Conservation (phyloP, 2,888 invertebrate species). For the Patella pellucida region DNA sequence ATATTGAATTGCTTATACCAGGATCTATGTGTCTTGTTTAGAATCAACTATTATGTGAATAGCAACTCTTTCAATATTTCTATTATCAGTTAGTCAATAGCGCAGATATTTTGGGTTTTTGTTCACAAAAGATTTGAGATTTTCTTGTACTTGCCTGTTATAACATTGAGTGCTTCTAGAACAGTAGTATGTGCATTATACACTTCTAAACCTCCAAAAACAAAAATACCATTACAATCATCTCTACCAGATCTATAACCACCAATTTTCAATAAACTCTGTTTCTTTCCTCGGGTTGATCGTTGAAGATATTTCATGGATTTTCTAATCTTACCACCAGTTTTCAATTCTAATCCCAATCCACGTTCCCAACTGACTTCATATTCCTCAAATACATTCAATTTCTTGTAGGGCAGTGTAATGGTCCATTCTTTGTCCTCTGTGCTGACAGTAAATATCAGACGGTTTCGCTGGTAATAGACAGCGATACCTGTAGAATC, state of each 20-base stretch:
- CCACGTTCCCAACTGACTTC: conserved; percentile 25
- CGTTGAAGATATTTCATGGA: conserved; percentile 20
- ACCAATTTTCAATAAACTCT: conserved; percentile 26
- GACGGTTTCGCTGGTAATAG: conserved; percentile 29
- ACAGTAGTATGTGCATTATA: conserved; percentile 35
- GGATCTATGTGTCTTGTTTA: no score
- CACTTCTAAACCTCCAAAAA: conserved; percentile 36
- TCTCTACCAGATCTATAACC: conserved; percentile 4
- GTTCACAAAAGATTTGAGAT: not conserved
- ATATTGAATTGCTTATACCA: no score
- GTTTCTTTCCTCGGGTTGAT: conserved; percentile 9
- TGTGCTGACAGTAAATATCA: conserved; percentile 33
- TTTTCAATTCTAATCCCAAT: conserved; percentile 20
- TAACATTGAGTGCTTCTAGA: conserved; percentile 30
- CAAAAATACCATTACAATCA: conserved; percentile 27
- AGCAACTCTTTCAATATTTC: no score
- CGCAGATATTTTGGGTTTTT: not conserved
- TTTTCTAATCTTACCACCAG: conserved; percentile 8
- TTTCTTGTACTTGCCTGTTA: conserved; percentile 29
- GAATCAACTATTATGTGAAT: no score
- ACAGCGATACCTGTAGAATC: conserved; percentile 34
- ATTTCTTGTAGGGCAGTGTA: conserved; percentile 17
- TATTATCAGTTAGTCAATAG: no score
- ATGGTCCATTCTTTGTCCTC: conserved; percentile 33
- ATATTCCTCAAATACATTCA: conserved; percentile 25